Conservation (phyloP, 2,797 vertebrate genomes). For the Petrocephalus sullivani region DNA sequence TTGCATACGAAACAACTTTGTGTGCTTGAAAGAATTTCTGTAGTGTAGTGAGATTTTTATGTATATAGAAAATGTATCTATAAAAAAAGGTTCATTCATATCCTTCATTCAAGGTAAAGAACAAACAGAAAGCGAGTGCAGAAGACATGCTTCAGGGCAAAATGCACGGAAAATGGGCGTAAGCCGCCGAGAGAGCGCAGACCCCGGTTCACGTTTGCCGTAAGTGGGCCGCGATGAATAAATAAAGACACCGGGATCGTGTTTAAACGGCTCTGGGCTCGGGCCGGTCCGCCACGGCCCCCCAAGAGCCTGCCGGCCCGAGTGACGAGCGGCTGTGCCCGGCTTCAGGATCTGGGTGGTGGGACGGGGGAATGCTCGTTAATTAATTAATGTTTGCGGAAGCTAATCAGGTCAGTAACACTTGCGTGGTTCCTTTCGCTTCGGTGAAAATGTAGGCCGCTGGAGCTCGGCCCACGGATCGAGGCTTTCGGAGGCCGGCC, state of each 20-base stretch:
- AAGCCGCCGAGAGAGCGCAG: background rate
- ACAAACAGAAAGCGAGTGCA: background rate
- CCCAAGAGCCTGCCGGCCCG: constrained; percentile 17
- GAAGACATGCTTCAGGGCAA: background rate
- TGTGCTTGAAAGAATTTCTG: background rate
- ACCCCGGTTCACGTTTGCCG: constrained; percentile 24
- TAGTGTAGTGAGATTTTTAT: background rate
- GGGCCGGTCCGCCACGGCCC: constrained; percentile 28
- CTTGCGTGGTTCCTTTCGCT: constrained; percentile 1
- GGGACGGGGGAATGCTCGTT: constrained; percentile 9
- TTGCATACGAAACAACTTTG: background rate
- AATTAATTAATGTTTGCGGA: constrained; percentile 18
- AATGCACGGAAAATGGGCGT: background rate
- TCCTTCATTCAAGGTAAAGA: background rate
- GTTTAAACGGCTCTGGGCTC: constrained; percentile 55
- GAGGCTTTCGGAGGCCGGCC: background rate
- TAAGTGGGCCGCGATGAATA: constrained; percentile 66
- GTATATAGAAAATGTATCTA: too few relatives aligned
- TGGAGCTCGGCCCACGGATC: background rate
- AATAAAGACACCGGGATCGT: constrained; percentile 62
- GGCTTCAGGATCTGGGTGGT: constrained; percentile 1
- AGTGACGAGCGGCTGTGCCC: constrained; percentile 5
- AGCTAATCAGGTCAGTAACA: constrained; percentile 19
- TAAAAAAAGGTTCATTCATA: background rate
- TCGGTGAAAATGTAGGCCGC: background rate